Evolutionary conservation across 1,140 invertebrate species (phyloP).

Genomic region (Neodiprion lecontei): DNA sequence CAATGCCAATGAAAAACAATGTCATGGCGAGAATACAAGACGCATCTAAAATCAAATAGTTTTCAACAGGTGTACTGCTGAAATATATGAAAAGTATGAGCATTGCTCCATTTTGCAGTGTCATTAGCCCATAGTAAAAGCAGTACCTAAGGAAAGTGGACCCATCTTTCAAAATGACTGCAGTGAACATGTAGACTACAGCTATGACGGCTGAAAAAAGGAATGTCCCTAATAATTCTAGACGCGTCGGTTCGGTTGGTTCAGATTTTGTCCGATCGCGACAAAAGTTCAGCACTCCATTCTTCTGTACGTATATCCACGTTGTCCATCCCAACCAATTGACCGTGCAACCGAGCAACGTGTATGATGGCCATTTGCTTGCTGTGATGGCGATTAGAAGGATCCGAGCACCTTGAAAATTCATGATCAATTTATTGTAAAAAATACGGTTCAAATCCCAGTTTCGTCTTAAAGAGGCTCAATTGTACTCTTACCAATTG

Average conservation of each 20-base stretch:
- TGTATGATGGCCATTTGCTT: neutral
- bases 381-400: neutral
- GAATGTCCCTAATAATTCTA: neutral
- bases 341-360: neutral
- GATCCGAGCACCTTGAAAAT: neutral
- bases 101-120: neutral
- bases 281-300: neutral
- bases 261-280: neutral
- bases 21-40: neutral
- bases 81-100: neutral
- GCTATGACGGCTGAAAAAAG: neutral
- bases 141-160: neutral
- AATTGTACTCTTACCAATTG: neutral
- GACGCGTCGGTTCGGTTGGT: neutral
- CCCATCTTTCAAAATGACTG: neutral
- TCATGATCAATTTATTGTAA: neutral
- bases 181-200: neutral
- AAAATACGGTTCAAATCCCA: too few species aligned
- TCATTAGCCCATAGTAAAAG: neutral
- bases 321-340: neutral
- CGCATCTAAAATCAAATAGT: neutral
- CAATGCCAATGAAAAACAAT: neutral
- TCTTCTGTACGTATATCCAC: neutral
- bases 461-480: neutral
- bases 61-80: neutral